phyloP scores from a whole-genome alignment of 1,140 invertebrate species.

The Plutomurus gul region DNA sequence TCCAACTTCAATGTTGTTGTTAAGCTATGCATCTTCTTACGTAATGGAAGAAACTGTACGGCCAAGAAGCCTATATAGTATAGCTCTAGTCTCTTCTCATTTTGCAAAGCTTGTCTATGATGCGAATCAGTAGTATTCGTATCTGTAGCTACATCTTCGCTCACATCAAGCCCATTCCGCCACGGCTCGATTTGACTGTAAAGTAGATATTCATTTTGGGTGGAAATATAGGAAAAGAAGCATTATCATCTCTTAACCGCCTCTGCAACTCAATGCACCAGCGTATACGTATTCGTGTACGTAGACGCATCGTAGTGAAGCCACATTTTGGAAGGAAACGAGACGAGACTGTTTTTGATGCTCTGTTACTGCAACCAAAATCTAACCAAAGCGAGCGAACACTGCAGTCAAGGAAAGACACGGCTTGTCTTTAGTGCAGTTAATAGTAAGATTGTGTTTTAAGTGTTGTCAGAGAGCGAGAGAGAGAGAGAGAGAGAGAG shows the following conservation, averaged over 20 bases:
- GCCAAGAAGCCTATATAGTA: too few relatives aligned
- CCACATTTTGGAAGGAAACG: neutral
- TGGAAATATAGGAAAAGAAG: neutral
- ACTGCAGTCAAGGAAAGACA: neutral
- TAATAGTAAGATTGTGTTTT: neutral
- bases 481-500: neutral
- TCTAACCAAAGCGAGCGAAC: neutral
- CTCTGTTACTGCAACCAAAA: constrained; percentile 5
- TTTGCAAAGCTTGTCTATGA: neutral
- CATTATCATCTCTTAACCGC: constrained; percentile 6
- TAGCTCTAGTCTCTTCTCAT: neutral
- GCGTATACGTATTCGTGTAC: too few relatives aligned
- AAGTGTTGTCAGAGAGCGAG: neutral
- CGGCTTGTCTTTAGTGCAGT: neutral
- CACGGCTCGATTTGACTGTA: neutral
- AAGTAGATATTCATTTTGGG: too few relatives aligned
- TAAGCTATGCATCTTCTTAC: too few relatives aligned
- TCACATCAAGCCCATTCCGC: neutral
- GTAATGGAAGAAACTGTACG: too few relatives aligned
- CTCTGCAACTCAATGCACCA: too few relatives aligned
- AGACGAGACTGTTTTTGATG: neutral
- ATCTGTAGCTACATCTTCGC: neutral
- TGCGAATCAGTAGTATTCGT: neutral
- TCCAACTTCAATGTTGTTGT: neutral
- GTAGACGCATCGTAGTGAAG: too few relatives aligned